phyloP scores from a whole-genome alignment of 35 echinoderm and acorn worm species.

The Heliocidaris tuberculata region DNA sequence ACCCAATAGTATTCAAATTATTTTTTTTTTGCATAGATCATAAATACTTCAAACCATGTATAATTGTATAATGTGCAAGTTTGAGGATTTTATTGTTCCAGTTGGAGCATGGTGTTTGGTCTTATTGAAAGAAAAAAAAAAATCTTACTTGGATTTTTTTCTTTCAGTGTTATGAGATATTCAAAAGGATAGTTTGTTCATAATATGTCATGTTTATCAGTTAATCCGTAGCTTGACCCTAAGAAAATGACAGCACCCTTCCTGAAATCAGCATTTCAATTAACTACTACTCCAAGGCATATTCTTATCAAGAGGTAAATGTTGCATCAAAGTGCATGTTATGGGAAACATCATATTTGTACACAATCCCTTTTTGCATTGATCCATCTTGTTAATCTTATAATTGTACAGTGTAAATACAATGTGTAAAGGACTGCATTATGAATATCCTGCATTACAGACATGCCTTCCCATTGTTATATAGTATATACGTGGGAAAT shows the following conservation, averaged over 20 bases:
- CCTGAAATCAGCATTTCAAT: neutral
- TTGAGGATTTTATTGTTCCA: too few species aligned
- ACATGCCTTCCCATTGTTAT: neutral
- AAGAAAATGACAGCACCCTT: neutral
- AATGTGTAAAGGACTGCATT: neutral
- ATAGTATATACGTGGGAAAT: neutral
- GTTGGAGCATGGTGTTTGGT: too few species aligned
- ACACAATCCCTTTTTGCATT: neutral
- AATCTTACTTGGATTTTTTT: too few species aligned
- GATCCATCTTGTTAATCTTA: neutral
- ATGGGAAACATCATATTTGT: neutral
- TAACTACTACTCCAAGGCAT: neutral
- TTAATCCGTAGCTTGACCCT: neutral
- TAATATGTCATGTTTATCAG: neutral
- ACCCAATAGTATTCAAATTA: too few species aligned
- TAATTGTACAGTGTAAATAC: neutral
- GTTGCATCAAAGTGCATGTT: neutral
- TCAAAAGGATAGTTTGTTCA: neutral
- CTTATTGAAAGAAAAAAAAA: neutral
- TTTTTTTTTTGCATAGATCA: too few species aligned
- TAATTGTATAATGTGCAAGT: too few species aligned
- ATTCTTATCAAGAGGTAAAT: neutral
- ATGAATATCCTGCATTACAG: neutral
- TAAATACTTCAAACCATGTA: too few species aligned
- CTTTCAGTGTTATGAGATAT: neutral